Percentiles rank a stretch among this genome's conserved stretches.
These are phyloP conservation scores for Accipiter badius DNA, from an alignment of 2,797 vertebrate genomes.

Conservation along the genomic window DNA sequence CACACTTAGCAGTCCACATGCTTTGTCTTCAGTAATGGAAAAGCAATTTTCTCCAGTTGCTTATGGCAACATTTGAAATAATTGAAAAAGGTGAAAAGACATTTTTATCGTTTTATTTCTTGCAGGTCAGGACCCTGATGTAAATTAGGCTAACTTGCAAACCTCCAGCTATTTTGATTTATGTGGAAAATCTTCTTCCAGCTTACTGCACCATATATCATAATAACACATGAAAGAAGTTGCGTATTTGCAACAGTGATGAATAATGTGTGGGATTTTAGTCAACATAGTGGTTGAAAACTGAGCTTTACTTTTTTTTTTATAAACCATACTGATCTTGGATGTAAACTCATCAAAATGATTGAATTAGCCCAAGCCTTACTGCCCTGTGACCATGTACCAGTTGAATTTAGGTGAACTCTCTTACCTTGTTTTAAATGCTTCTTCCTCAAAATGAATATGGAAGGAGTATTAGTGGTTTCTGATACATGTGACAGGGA, in stretches of 20 bases:
- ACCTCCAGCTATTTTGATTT: constrained; percentile 20
- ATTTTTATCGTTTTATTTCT: constrained; percentile 20
- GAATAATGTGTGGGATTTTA: not conserved
- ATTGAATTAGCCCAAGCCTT: not conserved
- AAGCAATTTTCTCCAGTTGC: not conserved
- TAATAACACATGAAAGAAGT: not conserved
- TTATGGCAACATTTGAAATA: constrained; percentile 2
- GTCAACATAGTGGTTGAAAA: not conserved
- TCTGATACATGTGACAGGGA: not conserved
- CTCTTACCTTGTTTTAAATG: not conserved
- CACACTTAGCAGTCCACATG: not conserved
- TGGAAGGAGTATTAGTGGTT: not conserved
- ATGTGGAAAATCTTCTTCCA: constrained; percentile 1
- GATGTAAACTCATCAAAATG: not conserved
- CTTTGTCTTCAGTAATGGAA: not conserved
- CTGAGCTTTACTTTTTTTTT: not conserved
- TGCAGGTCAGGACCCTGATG: not conserved
- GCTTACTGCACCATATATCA: not conserved
- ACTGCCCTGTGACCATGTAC: not conserved
- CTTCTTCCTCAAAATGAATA: not conserved
- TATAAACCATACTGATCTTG: not conserved
- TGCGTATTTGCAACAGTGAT: not conserved
- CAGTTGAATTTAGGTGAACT: not conserved
- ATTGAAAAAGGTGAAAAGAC: not conserved
- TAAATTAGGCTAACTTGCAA: not conserved